phyloP scores from a whole-genome alignment of 1,140 invertebrate species.

The Penaeus japonicus region DNA sequence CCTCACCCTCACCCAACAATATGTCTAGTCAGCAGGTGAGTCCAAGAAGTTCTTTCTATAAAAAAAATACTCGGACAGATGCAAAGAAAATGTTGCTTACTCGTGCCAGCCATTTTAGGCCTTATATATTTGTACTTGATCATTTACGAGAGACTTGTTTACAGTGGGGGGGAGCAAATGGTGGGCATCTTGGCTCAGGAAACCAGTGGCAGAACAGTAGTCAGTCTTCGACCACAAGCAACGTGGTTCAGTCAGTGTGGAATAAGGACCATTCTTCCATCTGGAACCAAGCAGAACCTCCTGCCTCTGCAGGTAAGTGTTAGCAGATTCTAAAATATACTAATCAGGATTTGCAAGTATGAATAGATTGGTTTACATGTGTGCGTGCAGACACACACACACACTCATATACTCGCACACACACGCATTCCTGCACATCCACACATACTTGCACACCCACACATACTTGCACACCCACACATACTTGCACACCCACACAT shows the following conservation, averaged over 20 bases:
- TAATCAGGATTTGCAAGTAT: too few species aligned
- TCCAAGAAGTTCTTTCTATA: background rate
- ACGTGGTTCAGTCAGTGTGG: constrained; percentile 37
- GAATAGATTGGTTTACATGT: too few species aligned
- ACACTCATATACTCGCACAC: too few species aligned
- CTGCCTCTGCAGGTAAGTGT: constrained; percentile 24
- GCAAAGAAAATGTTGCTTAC: background rate
- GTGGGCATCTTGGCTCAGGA: background rate
- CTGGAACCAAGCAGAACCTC: constrained; percentile 43
- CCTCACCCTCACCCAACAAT: constrained; percentile 17
- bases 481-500: too few species aligned
- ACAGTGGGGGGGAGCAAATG: constrained; percentile 34
- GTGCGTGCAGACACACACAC: too few species aligned
- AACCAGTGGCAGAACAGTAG: background rate
- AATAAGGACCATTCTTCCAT: constrained; percentile 48
- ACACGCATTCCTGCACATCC: too few species aligned
- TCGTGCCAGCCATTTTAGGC: background rate
- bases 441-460: too few species aligned
- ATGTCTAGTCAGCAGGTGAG: constrained; percentile 60
- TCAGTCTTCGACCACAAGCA: background rate
- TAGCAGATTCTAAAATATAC: background rate
- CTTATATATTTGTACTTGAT: background rate
- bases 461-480: too few species aligned
- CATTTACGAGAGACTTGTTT: background rate
- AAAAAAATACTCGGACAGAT: too few species aligned